Base-by-base conservation (phyloP, 2,113 vertebrate genomes). In the Globicephala melas region DNA sequence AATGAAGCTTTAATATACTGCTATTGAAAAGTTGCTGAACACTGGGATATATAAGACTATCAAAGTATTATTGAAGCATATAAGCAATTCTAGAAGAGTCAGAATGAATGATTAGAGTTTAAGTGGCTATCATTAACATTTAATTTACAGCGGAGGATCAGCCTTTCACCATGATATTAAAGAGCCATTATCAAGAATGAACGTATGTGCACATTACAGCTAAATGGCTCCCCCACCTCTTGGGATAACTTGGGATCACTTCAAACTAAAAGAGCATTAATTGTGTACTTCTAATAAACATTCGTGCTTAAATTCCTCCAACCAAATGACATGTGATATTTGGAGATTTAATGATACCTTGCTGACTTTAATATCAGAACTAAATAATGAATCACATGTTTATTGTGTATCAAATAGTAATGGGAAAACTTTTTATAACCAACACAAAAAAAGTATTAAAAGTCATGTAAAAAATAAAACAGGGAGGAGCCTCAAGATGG, bases 111-210 rank as follows among this genome's bases (percentile, higher is more conserved):
- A 80, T 82, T 62, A 73, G 8, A 68, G 5, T 91, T 95, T 88
- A 96, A 93, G 79, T 58, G 65, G 33, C 21, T 87, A 89, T 71
- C 13, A 71, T 74, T 83, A 96, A 44, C 70, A 68, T 95, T 97
- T 87, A 96, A 71, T 44, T 79, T 79, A 88, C 17, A 95, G 82
- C 98, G 14, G 23, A 53, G 6, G 91, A 85, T 67, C 93, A 89
- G 96, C 33, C 47, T 95, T 58, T 62, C 6, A 71, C 60, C 80
- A 33, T 86, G 36, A 17, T 73, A 97, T 91, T 84, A 96, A 76
- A 96, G 33, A 96, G 67, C 0, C 1, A 41, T 83, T 90, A 95
- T 0, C 6, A 38, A 38, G 89, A 97, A 98, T 53, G 79, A 95
- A 94, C 70, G 68, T 28, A 2, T 63, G n/a, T 62, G 47, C 20